Base-by-base conservation (phyloP, 2,113 vertebrate genomes). In the Hyaena hyaena region DNA sequence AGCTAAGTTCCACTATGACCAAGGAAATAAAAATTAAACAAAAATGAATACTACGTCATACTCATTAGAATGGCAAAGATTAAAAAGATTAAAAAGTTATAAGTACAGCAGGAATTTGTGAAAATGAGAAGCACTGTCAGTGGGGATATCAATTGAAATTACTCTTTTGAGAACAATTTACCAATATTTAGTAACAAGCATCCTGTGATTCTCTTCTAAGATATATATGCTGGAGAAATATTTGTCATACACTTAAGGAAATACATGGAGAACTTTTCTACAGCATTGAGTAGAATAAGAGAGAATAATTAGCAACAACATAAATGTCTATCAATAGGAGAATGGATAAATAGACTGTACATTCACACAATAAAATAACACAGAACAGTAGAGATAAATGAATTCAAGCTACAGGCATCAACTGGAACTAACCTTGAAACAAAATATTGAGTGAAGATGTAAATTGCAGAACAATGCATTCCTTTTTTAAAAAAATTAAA, bases 101-200 rank as follows among this genome's bases (percentile, higher is more conserved):
- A 50, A 83, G 10, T 68, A 9, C 50, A 35, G 10, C 14, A 90
- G 15, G 23, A 53, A 61, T 76, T 16, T 71, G 17, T 87, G 43
- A 92, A 96, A 83, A 88, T 66, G 31, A 21, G 21, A 90, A 79
- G 28, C 4, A 3, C 28, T 65, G 3, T 35, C 61, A 81, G 21
- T n/a, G 12, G 16, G 17, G 61, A 35, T 68, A 76, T 39, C 93
- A 96, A 80, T 14, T 71, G 28, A 74, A 84, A 93, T 81, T 11
- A 5, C n/a, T 35, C 87, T 80, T 86, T 91, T 88, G n/a, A 94
- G 84, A 84, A 85, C 8, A 91, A 45, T 68, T 85, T 86, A 35
- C 35, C 19, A 2, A 39, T 65, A 39, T 26, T 35, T n/a, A 88
- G 23, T 45, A 74, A 80, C 14, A 93, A 82, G 58, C 2, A 48